phyloP scores from a whole-genome alignment of 2,888 invertebrate genomes.

The Acanthosepion esculentum region DNA sequence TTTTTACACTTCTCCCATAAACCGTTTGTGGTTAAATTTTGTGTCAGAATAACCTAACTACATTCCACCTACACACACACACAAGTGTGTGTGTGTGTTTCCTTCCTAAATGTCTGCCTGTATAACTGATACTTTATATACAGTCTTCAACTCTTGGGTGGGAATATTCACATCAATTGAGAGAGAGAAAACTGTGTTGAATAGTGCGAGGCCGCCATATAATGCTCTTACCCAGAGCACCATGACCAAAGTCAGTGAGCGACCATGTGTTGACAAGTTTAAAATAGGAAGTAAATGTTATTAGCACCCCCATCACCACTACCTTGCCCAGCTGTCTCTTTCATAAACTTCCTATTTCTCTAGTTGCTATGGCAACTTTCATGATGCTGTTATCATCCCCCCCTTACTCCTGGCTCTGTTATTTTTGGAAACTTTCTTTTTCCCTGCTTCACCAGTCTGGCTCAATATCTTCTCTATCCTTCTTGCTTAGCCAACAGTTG shows the following conservation, averaged over 20 bases:
- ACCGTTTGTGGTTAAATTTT: too few species aligned
- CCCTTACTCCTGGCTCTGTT: neutral
- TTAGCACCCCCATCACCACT: neutral
- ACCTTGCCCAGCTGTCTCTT: neutral
- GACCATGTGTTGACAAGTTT: neutral
- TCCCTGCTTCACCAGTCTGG: neutral
- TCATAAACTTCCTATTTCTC: conserved; percentile 24
- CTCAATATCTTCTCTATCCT: neutral
- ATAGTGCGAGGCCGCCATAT: neutral
- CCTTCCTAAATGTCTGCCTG: neutral
- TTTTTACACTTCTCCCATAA: too few species aligned
- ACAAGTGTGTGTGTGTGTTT: too few species aligned
- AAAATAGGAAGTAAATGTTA: neutral
- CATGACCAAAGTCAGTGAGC: neutral
- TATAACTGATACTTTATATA: neutral
- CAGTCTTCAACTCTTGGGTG: neutral
- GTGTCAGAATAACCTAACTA: too few species aligned
- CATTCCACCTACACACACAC: too few species aligned
- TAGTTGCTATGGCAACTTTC: neutral
- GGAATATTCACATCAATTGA: too few species aligned
- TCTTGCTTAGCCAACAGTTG: neutral
- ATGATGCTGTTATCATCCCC: neutral
- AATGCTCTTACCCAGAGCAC: neutral
- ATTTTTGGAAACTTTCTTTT: neutral
- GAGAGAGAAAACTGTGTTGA: neutral